Conservation (phyloP, 1,140 invertebrate species). For the Sycobia sp. region DNA sequence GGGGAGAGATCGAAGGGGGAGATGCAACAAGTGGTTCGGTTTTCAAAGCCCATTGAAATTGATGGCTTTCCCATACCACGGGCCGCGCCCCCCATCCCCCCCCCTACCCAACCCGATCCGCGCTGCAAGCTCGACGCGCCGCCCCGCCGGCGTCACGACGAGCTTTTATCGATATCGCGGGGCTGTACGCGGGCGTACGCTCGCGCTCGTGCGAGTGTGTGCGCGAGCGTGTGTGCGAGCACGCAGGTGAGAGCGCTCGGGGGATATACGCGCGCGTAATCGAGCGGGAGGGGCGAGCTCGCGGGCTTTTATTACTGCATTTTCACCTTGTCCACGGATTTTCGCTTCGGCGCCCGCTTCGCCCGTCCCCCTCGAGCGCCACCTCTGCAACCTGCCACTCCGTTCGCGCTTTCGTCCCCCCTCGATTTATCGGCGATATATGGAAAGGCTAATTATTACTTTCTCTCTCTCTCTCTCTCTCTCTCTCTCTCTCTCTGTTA, state of each 20-base stretch:
- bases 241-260: too few species aligned
- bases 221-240: too few species aligned
- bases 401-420: neutral
- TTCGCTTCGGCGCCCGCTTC: constrained; percentile 45
- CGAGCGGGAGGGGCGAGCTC: constrained; percentile 37
- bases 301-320: constrained; percentile 61
- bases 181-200: constrained; percentile 34
- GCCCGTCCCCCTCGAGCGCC: constrained; percentile 18
- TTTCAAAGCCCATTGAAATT: constrained; percentile 65
- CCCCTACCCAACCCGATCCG: constrained; percentile 1
- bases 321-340: constrained; percentile 61
- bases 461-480: neutral
- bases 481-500: neutral
- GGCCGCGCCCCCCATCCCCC: constrained; percentile 48
- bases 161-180: constrained; percentile 61
- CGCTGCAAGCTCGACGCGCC: constrained; percentile 46
- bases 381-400: constrained; percentile 17
- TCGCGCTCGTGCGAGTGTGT: neutral
- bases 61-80: constrained; percentile 65
- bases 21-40: constrained; percentile 63
- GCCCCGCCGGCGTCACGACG: constrained; percentile 35
- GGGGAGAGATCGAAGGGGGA: constrained; percentile 25
- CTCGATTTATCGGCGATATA: constrained; percentile 24
- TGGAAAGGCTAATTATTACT: constrained; percentile 24
- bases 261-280: neutral